A percentile compares a stretch with the other conserved stretches of the same genome.
phyloP scores from a whole-genome alignment of 2,113 vertebrate genomes.

The Neofelis nebulosa region DNA sequence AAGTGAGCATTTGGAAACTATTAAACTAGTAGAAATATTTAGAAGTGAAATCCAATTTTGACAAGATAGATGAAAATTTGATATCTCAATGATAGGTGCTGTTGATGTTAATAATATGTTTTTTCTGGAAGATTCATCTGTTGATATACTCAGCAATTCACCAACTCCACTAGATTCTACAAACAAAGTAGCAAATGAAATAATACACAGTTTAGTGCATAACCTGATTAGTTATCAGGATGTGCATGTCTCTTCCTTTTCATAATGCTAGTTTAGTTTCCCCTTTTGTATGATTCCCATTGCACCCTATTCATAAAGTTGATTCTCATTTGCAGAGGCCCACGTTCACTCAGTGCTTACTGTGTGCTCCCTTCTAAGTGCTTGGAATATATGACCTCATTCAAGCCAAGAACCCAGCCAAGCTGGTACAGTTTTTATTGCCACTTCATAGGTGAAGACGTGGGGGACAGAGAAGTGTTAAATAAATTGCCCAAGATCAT shows the following conservation, averaged over 20 bases:
- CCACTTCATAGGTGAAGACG: background rate
- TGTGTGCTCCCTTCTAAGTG: background rate
- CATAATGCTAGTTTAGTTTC: background rate
- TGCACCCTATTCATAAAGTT: background rate
- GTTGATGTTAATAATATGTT: background rate
- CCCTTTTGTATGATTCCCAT: background rate
- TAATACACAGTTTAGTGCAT: rapidly evolving
- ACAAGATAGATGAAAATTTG: background rate
- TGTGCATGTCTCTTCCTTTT: background rate
- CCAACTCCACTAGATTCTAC: background rate
- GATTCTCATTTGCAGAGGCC: background rate
- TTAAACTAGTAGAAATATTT: background rate
- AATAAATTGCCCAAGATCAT: background rate
- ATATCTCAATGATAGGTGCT: background rate
- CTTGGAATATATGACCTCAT: background rate
- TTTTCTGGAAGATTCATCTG: background rate
- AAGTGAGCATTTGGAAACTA: background rate
- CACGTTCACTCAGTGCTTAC: background rate
- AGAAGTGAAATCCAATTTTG: background rate
- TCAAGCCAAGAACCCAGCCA: background rate
- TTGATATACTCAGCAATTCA: background rate
- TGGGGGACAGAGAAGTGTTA: background rate
- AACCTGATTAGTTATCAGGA: background rate
- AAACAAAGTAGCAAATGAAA: background rate
- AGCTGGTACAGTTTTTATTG: background rate